Evolutionary conservation across 2,797 vertebrate genomes (phyloP), one percentile per base, ranked within the genome.

Genomic region (Tragopan temminckii): DNA sequence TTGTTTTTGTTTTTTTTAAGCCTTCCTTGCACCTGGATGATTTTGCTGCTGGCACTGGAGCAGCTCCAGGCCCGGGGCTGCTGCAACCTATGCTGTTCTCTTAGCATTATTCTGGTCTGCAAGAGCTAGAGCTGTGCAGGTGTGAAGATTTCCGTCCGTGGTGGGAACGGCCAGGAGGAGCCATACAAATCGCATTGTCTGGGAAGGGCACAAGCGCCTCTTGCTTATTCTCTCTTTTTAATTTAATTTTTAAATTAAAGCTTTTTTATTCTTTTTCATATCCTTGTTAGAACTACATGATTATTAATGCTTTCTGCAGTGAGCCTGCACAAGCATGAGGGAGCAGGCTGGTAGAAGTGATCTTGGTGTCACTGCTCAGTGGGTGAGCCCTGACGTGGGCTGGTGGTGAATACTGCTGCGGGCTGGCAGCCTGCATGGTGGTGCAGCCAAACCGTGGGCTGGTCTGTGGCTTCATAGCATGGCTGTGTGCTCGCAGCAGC

Each of bases 191-290:
- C 1, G 3, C 1, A 2, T 72, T 63, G 38, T 61, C 50, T 31
- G 87, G 91, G 59, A 89, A 88, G 86, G 84, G 80, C 83, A 93
- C 76, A 80, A 87, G 46, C 46, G 7, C 92, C 80, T 94, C 93
- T 90, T 91, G 93, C 90, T 89, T 87, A 72, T 35, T 92, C 67
- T 93, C 84, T 92, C 67, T 93, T 94, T 91, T 90, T 93, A 94
- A 95, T 95, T 95, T 93, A 96, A 97, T 78, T 95, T 96, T 94
- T 95, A 94, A 96, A 96, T 96, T 96, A 97, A 97, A 97, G 94
- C 94, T 96, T 97, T 96, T 96, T 94, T 93, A 97, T 96, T 93
- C 85, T 95, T 97, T 97, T 96, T 89, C 95, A 96, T 50, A 12
- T 48, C 72, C 15, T 68, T 83, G 71, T 74, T 78, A 55, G 27